These are phyloP conservation scores for Dicrurus megarhynchus DNA, from an alignment of 2,113 vertebrate species.

Conservation along the genomic window DNA sequence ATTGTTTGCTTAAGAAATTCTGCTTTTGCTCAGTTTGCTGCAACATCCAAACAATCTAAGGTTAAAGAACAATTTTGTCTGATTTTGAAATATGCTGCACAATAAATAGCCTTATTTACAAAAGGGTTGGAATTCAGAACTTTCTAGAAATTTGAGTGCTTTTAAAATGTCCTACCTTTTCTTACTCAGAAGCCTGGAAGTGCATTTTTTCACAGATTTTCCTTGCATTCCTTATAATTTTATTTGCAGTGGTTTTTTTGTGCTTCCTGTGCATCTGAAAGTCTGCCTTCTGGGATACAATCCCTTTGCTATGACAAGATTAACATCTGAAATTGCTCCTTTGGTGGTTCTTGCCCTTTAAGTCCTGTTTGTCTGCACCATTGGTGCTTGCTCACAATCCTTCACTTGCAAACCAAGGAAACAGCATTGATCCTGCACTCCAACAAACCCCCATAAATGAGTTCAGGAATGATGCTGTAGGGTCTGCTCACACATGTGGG, in stretches of 20 bases:
- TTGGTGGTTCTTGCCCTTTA: neutral
- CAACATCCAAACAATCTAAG: neutral
- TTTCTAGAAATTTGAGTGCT: neutral
- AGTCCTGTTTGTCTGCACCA: neutral
- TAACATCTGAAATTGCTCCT: neutral
- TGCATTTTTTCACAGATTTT: neutral
- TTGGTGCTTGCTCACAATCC: accelerated
- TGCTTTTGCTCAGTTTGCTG: neutral
- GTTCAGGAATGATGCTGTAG: neutral
- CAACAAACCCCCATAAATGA: neutral
- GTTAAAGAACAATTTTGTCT: neutral
- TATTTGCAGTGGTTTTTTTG: neutral
- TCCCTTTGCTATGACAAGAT: neutral
- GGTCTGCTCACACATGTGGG: neutral
- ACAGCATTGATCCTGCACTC: accelerated
- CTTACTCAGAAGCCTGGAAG: neutral
- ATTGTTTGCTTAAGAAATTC: neutral
- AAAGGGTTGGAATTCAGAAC: neutral
- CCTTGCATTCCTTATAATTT: neutral
- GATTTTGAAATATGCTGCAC: neutral
- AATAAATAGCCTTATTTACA: neutral
- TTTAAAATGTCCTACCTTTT: neutral
- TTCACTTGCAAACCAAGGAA: neutral
- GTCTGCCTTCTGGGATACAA: neutral
- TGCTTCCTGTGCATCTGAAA: neutral